Evolutionary conservation across 1,140 invertebrate species (phyloP).

Genomic region (Colletes gigas): DNA sequence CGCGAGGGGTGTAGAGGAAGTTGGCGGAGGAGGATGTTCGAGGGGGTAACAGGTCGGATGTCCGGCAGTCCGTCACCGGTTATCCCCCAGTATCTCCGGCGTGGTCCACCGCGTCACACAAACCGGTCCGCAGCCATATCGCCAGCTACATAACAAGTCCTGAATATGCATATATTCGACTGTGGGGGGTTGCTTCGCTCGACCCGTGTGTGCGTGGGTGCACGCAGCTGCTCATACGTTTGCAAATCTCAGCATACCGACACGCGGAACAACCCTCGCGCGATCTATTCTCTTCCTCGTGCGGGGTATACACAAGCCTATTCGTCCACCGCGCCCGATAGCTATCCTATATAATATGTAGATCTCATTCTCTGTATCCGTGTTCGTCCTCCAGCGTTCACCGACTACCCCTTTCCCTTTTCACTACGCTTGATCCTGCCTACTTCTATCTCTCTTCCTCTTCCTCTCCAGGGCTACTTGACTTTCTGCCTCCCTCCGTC

Average conservation of each 20-base stretch:
- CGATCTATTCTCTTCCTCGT: slow-evolving; percentile 15
- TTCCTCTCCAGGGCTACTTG: slow-evolving; percentile 1
- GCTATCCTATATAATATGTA: slow-evolving; percentile 30
- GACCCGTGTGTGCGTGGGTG: neutral
- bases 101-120: slow-evolving; percentile 60
- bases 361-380: slow-evolving; percentile 24
- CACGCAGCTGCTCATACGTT: slow-evolving; percentile 28
- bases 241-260: slow-evolving; percentile 6
- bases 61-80: slow-evolving; percentile 80
- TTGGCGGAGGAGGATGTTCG: slow-evolving; percentile 39
- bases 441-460: neutral
- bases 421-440: neutral
- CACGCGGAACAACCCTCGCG: neutral
- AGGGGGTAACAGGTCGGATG: slow-evolving; percentile 79
- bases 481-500: slow-evolving; percentile 22
- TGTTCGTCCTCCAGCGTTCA: slow-evolving; percentile 1
- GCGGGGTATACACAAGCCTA: neutral
- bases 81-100: slow-evolving; percentile 75
- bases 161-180: slow-evolving; percentile 78
- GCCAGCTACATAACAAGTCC: slow-evolving; percentile 72
- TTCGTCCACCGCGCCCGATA: neutral
- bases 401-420: slow-evolving; percentile 6
- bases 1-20: slow-evolving; percentile 7
- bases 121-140: slow-evolving; percentile 68
- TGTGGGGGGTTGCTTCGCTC: slow-evolving; percentile 23